A percentile compares a stretch with the other conserved stretches of the same genome.
These are phyloP conservation scores for Buathra laborator DNA, from an alignment of 2,888 invertebrate species.

Conservation along the genomic window DNA sequence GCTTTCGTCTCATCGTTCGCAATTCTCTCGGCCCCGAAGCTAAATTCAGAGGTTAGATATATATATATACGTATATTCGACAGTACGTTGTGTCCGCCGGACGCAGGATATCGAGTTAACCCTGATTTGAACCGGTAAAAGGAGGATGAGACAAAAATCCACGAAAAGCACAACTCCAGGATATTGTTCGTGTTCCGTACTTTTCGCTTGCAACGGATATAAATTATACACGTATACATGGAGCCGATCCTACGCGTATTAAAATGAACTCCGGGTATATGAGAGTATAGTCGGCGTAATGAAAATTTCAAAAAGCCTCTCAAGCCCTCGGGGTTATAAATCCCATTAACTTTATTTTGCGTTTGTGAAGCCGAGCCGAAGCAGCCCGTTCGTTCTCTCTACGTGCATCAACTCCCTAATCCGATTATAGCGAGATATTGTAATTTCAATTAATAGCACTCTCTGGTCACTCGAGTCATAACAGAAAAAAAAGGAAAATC, in stretches of 20 bases:
- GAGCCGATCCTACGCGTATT: neutral
- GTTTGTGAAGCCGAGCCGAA: slow-evolving; percentile 49
- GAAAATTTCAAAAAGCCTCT: slow-evolving; percentile 79
- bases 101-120: slow-evolving; percentile 51
- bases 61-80: slow-evolving; percentile 26
- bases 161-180: neutral
- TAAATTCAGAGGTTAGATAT: neutral
- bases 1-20: slow-evolving; percentile 1
- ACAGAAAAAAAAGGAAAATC: slow-evolving; percentile 10
- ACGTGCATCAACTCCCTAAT: slow-evolving; percentile 4
- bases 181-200: neutral
- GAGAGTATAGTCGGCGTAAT: slow-evolving; percentile 68
- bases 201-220: neutral
- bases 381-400: slow-evolving; percentile 24
- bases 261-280: neutral
- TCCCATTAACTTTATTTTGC: slow-evolving; percentile 77
- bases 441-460: slow-evolving; percentile 54
- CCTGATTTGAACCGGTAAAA: slow-evolving; percentile 42
- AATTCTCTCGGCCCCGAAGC: slow-evolving; percentile 1
- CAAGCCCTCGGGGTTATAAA: slow-evolving; percentile 75
- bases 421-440: slow-evolving; percentile 37
- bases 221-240: neutral
- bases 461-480: neutral
- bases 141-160: neutral
- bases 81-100: slow-evolving; percentile 20